Evolutionary conservation across 2,797 vertebrate species (phyloP), one percentile per base, ranked within the genome.

Genomic region (Myripristis jacobus): DNA sequence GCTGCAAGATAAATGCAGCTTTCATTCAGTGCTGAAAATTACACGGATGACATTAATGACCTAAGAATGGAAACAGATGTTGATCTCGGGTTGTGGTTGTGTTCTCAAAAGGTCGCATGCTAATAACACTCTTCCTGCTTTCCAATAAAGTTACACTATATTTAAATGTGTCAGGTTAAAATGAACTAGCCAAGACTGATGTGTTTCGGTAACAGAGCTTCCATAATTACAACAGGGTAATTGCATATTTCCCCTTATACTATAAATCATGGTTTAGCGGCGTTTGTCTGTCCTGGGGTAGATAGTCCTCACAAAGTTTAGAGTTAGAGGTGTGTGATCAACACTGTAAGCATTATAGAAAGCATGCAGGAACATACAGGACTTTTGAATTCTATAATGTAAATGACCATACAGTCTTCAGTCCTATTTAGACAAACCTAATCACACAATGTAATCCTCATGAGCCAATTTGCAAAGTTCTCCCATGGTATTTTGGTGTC

Each of bases 61-160:
- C 48, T 44, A 48, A 21, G 18, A 34, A 34, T 24, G 47, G 61
- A 51, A 51, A 64, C 19, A 52, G 61, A 25, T 64, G 61, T 36
- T 10, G 34, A 10, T 36, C 34, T 36, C 10, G 34, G 7, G 7
- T 10, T 36, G 34, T 36, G 34, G 18, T 13, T 18, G 21, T 50
- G 19, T 62, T 19, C 24, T 29, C 44, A 27, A 44, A 46, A 46
- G 56, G 38, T 38, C 31, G 16, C 56, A 21, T n/a, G 41, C 9
- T 46, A 27, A n/a, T 29, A 61, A 47, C 8, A 29, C 46, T 47
- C 8, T 16, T 43, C 22, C 36, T 25, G 11, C 16, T 6, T 54
- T 31, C 16, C 4, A 9, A 54, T 29, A 31, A 54, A 29, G 25
- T 24, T 16, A 52, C 10, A 6, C 10, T 12, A 10, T 11, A 19